These are phyloP conservation scores for Ciconia stormi DNA, from an alignment of 2,113 vertebrate genomes.

Conservation along the genomic window DNA sequence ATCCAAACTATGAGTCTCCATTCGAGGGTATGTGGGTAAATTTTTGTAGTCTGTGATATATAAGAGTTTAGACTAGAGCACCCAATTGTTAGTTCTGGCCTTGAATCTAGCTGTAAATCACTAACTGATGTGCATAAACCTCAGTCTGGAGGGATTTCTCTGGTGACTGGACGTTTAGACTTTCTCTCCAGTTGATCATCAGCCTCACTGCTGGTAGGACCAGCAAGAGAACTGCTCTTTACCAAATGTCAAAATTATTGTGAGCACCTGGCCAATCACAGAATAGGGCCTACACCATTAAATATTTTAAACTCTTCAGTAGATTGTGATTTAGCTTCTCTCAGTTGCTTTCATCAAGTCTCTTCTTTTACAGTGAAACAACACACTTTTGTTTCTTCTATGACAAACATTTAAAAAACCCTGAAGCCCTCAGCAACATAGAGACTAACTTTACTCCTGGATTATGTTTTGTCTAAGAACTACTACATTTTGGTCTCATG, in stretches of 20 bases:
- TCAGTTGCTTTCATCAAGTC: background rate
- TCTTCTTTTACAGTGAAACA: background rate
- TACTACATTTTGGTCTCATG: background rate
- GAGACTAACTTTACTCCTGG: background rate
- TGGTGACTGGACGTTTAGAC: background rate
- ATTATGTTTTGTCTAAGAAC: background rate
- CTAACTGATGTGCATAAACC: background rate
- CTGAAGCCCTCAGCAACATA: background rate
- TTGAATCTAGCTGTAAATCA: background rate
- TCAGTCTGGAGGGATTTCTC: background rate
- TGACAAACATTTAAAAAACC: background rate
- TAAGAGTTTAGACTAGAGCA: background rate
- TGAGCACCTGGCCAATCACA: background rate
- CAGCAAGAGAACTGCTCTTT: background rate
- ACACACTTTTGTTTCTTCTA: background rate
- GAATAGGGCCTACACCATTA: background rate
- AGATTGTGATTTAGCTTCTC: background rate
- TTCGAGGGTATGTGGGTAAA: background rate
- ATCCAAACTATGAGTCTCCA: background rate
- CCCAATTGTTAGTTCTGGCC: background rate
- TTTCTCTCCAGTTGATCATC: background rate
- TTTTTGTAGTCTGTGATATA: background rate
- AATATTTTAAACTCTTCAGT: background rate
- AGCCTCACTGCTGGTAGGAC: background rate
- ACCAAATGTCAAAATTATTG: background rate